Evolutionary conservation across 2,113 vertebrate genomes (phyloP).

Genomic region (Grammomys surdaster): DNA sequence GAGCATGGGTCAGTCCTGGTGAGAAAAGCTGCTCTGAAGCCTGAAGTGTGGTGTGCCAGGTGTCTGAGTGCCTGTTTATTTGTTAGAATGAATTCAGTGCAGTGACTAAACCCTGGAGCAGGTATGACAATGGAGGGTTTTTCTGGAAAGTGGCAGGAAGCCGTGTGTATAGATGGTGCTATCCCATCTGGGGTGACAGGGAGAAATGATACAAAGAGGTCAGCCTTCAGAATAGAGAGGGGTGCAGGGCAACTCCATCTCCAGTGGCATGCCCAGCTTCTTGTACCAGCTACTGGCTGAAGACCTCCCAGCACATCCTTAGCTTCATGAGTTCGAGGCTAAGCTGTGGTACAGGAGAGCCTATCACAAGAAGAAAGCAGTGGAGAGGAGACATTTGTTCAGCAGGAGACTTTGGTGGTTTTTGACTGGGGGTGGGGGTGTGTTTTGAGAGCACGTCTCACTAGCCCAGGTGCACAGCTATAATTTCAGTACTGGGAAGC

Average conservation of each 20-base stretch:
- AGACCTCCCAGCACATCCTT: not conserved
- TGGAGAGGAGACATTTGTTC: not conserved
- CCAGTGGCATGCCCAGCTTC: no score
- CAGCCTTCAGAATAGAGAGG: not conserved
- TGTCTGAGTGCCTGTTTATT: not conserved
- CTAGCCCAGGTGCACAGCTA: not conserved
- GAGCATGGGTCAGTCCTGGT: not conserved
- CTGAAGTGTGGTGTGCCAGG: not conserved
- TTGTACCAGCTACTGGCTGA: not conserved
- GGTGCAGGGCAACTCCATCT: not conserved
- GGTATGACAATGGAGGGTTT: no score
- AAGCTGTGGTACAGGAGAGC: not conserved
- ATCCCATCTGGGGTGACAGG: not conserved
- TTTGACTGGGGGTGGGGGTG: not conserved
- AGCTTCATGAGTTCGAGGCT: not conserved
- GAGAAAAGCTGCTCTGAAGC: not conserved
- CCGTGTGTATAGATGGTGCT: not conserved
- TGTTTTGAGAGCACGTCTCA: no score
- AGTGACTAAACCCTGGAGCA: not conserved
- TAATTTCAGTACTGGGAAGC: not conserved
- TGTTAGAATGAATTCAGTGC: not conserved
- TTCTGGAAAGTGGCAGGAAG: not conserved
- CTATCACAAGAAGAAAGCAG: no score
- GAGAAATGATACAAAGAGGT: no score
- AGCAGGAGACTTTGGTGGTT: not conserved